These are phyloP conservation scores for Phragmatobia fuliginosa DNA, from an alignment of 2,888 invertebrate species.

Conservation along the genomic window DNA sequence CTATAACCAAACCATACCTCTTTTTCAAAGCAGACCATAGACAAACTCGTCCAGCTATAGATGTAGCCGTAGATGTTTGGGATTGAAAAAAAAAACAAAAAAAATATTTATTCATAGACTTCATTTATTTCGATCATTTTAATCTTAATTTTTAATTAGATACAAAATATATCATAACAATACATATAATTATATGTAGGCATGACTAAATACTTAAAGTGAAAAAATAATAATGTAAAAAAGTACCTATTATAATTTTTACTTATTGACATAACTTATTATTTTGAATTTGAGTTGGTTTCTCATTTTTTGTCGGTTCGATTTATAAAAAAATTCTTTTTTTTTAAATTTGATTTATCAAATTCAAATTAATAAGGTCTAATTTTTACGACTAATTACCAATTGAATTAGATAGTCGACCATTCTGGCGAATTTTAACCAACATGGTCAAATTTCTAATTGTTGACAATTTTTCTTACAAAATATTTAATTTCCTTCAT, in stretches of 20 bases:
- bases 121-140: conserved; percentile 76
- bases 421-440: conserved; percentile 66
- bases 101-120: conserved; percentile 62
- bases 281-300: conserved; percentile 26
- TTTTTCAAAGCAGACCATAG: background rate
- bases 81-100: conserved; percentile 31
- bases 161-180: conserved; percentile 60
- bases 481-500: conserved; percentile 51
- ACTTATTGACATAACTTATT: conserved; percentile 29
- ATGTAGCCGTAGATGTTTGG: background rate
- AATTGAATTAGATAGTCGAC: conserved; percentile 81
- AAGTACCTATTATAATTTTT: conserved; percentile 45
- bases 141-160: conserved; percentile 72
- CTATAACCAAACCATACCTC: too few relatives aligned
- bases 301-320: background rate
- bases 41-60: background rate
- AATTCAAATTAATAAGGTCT: conserved; percentile 36
- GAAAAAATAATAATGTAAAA: conserved; percentile 48
- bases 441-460: conserved; percentile 82
- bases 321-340: background rate
- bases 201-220: conserved; percentile 70
- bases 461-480: conserved; percentile 57
- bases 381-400: conserved; percentile 56
- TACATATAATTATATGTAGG: conserved; percentile 54
- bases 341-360: conserved; percentile 1